phyloP scores from a whole-genome alignment of 2,113 vertebrate genomes.

The Chrysemys picta region DNA sequence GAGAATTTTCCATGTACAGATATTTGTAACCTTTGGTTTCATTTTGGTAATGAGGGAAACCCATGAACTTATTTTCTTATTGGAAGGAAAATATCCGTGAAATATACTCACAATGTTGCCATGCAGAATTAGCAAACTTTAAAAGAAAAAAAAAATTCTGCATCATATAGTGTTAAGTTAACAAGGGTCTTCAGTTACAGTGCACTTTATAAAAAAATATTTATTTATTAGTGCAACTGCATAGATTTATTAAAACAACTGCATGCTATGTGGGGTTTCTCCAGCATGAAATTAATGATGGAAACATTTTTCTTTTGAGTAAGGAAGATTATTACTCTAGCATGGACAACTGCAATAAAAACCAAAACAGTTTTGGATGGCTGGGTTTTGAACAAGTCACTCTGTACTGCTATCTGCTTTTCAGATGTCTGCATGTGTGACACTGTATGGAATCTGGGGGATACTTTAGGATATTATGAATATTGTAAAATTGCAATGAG shows the following conservation, averaged over 20 bases:
- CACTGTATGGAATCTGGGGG: no score
- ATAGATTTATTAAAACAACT: background rate
- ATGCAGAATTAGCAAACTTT: background rate
- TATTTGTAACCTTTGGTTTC: background rate
- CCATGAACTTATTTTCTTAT: background rate
- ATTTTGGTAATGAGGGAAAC: background rate
- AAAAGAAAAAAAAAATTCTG: background rate
- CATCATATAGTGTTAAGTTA: background rate
- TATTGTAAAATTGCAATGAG: no score
- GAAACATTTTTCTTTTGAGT: background rate
- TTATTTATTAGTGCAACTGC: background rate
- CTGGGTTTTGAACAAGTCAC: background rate
- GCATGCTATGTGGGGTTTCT: background rate
- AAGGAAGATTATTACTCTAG: background rate
- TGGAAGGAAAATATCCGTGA: background rate
- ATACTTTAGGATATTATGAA: no score
- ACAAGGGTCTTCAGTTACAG: background rate
- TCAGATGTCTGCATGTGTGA: background rate
- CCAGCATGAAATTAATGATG: background rate
- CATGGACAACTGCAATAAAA: background rate
- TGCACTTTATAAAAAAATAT: background rate
- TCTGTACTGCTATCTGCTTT: background rate
- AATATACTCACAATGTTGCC: background rate
- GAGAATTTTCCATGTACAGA: background rate
- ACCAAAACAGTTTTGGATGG: accelerated